Evolutionary conservation across 1,140 invertebrate species (phyloP).

Genomic region (Neodiprion virginianus): DNA sequence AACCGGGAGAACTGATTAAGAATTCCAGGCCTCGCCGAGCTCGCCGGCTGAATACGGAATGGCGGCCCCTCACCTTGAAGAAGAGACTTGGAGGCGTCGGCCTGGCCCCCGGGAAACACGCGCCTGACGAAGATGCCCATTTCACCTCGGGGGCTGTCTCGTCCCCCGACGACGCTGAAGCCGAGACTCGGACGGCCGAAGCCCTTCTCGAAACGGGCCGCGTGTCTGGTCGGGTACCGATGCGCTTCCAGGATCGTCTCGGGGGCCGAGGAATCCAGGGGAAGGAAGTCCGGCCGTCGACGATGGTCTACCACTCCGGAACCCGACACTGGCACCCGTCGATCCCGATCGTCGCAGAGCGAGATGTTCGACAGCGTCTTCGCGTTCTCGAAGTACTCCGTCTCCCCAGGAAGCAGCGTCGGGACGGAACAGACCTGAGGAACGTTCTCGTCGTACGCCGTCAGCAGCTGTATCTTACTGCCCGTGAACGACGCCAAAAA

Average conservation of each 20-base stretch:
- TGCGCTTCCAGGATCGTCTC: slow-evolving; percentile 60
- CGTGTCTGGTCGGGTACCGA: slow-evolving; percentile 58
- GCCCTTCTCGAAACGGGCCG: slow-evolving; percentile 69
- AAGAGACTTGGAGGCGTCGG: slow-evolving; percentile 72
- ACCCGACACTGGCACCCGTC: slow-evolving; percentile 2
- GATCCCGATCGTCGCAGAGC: slow-evolving; percentile 15
- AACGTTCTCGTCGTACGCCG: slow-evolving; percentile 55
- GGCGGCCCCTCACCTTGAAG: slow-evolving; percentile 67
- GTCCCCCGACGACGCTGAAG: slow-evolving; percentile 78
- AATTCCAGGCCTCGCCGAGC: background rate
- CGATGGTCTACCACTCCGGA: slow-evolving; percentile 26
- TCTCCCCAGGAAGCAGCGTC: slow-evolving; percentile 32
- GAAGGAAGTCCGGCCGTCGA: slow-evolving; percentile 53
- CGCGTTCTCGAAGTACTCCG: slow-evolving; percentile 50
- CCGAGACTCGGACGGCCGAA: slow-evolving; percentile 72
- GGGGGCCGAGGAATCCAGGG: slow-evolving; percentile 35
- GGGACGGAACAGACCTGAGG: slow-evolving; percentile 47
- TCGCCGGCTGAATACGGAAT: background rate
- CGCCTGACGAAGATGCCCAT: slow-evolving; percentile 79
- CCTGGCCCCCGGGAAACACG: slow-evolving; percentile 74
- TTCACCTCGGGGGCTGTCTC: slow-evolving; percentile 73
- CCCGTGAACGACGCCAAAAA: slow-evolving; percentile 54
- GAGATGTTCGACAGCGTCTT: slow-evolving; percentile 50
- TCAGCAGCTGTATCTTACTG: slow-evolving; percentile 50
- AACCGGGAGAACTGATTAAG: background rate